These are phyloP conservation scores for Tupaia chinensis DNA, from an alignment of 2,113 vertebrate species.

Conservation along the genomic window DNA sequence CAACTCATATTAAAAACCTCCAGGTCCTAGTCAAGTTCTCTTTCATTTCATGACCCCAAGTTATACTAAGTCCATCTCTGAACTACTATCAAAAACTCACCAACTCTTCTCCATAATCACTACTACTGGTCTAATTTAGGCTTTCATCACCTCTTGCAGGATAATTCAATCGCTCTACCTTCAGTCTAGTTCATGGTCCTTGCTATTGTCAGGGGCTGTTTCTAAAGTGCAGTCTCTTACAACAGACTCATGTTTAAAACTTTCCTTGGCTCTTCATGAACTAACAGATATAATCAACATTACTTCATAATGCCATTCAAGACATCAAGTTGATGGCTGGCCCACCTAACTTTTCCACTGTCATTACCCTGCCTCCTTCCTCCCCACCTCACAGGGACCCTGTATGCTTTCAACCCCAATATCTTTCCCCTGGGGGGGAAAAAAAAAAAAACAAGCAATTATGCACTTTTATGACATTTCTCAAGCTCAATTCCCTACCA, in stretches of 20 bases:
- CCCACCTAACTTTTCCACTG: background rate
- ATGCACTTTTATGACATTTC: background rate
- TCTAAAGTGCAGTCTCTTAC: background rate
- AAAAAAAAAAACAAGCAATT: constrained; percentile 4
- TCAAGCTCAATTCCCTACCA: constrained; percentile 8
- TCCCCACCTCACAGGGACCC: background rate
- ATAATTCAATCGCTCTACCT: constrained; percentile 30
- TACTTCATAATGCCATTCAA: constrained; percentile 34
- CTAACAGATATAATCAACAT: constrained; percentile 20
- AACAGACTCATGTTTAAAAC: constrained; percentile 28
- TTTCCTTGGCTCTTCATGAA: background rate
- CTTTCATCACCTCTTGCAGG: background rate
- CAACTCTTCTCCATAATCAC: background rate
- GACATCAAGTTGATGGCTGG: background rate
- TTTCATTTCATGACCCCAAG: background rate
- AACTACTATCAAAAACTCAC: background rate
- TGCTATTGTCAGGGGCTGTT: constrained; percentile 1
- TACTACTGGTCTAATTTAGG: background rate
- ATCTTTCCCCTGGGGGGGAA: background rate
- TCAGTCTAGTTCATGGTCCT: background rate
- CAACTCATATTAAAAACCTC: constrained; percentile 1
- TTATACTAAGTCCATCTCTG: background rate
- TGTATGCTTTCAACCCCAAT: background rate
- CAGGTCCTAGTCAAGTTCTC: background rate
- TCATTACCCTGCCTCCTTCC: background rate